A percentile compares a stretch with the other conserved stretches of the same genome.
These are phyloP conservation scores for Microplitis mediator DNA, from an alignment of 1,140 invertebrate species.

Conservation along the genomic window DNA sequence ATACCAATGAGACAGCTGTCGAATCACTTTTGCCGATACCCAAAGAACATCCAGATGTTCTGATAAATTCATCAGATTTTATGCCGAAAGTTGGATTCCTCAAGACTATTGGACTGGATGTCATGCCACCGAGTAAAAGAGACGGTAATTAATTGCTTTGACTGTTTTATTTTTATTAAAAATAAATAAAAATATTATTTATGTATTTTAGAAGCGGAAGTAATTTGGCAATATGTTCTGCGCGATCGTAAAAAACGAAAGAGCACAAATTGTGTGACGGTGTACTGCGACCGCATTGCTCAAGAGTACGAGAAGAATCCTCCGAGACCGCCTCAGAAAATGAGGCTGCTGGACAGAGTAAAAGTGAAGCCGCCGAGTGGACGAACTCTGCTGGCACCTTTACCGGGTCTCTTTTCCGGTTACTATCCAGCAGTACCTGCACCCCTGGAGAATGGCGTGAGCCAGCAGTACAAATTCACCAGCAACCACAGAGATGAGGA, in stretches of 20 bases:
- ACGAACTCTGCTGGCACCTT: conserved; percentile 49
- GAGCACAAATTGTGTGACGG: conserved; percentile 54
- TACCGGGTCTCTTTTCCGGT: conserved; percentile 43
- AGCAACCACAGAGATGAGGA: conserved; percentile 41
- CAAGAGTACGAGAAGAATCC: conserved; percentile 53
- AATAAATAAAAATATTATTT: conserved; percentile 15
- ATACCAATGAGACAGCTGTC: conserved; percentile 39
- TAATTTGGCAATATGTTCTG: conserved; percentile 58
- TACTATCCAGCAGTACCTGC: conserved; percentile 48
- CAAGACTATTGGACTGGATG: conserved; percentile 54
- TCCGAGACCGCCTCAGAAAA: conserved; percentile 50
- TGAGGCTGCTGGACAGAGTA: conserved; percentile 49
- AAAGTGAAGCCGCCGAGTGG: conserved; percentile 48
- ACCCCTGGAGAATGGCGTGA: conserved; percentile 52
- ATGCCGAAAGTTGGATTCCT: conserved; percentile 57
- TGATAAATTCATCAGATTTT: conserved; percentile 54
- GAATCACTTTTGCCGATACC: conserved; percentile 56
- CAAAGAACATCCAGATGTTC: conserved; percentile 54
- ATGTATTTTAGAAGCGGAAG: conserved; percentile 55
- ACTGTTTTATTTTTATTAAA: conserved; percentile 6
- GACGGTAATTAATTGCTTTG: conserved; percentile 45
- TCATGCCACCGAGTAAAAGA: conserved; percentile 55
- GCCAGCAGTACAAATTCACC: conserved; percentile 46
- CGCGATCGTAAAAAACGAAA: conserved; percentile 60
- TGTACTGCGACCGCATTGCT: conserved; percentile 56